Evolutionary conservation across 2,113 vertebrate genomes (phyloP).

Genomic region (Psilopsiagon aymara): DNA sequence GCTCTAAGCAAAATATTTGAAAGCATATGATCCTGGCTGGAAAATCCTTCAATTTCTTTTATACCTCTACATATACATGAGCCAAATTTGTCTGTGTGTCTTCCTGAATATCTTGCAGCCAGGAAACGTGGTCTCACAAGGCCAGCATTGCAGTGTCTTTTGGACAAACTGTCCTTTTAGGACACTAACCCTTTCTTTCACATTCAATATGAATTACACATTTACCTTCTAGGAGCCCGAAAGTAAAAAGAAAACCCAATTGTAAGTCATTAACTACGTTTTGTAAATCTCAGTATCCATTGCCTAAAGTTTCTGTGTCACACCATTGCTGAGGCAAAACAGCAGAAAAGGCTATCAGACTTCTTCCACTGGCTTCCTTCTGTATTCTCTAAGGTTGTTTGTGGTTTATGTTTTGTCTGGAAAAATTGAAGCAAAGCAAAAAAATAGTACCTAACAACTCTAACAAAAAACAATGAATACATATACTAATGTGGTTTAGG

Average conservation of each 20-base stretch:
- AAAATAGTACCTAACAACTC: background rate
- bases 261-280: background rate
- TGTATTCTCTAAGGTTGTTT: background rate
- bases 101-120: background rate
- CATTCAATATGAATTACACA: background rate
- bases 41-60: background rate
- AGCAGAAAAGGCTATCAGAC: background rate
- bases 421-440: background rate
- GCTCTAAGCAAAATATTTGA: background rate
- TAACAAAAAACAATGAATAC: background rate
- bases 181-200: background rate
- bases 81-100: background rate
- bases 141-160: fast-evolving
- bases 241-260: background rate
- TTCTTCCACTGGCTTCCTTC: background rate
- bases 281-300: background rate
- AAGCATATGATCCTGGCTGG: background rate
- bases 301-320: background rate
- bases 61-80: background rate
- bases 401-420: background rate
- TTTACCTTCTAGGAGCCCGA: background rate
- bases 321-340: background rate
- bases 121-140: background rate
- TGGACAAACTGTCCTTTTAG: background rate
- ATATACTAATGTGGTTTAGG: fast-evolving